Evolutionary conservation across 2,888 invertebrate species (phyloP).

Genomic region (Hemicrepidius hirtus): DNA sequence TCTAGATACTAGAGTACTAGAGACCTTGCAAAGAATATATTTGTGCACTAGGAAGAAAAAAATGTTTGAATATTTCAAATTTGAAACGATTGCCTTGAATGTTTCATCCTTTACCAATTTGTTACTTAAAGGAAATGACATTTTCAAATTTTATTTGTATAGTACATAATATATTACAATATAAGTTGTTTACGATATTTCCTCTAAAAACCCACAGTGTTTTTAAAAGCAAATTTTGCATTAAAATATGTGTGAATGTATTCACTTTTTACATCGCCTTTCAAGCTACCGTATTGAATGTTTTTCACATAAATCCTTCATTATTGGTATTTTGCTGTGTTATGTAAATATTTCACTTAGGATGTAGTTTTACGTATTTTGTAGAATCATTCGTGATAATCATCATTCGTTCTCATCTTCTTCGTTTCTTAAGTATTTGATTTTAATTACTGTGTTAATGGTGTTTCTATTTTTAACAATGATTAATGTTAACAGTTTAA

Average conservation of each 20-base stretch:
- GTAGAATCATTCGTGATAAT: conserved; percentile 28
- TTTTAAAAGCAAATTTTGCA: conserved; percentile 1
- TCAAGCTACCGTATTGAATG: conserved; percentile 35
- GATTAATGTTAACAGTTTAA: neutral
- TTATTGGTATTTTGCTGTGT: conserved; percentile 47
- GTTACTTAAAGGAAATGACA: neutral
- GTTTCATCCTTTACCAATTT: neutral
- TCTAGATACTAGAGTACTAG: neutral
- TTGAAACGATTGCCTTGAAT: conserved; percentile 17
- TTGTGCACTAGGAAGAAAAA: conserved; percentile 1
- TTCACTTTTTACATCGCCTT: conserved; percentile 39
- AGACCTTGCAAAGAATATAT: conserved; percentile 21
- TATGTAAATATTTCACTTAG: conserved; percentile 48
- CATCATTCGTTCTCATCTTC: conserved; percentile 19
- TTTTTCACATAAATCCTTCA: conserved; percentile 27
- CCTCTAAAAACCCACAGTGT: conserved; percentile 13
- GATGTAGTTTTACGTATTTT: conserved; percentile 39
- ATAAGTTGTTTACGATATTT: neutral
- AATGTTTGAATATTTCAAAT: conserved; percentile 7
- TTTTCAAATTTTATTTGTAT: conserved; percentile 8
- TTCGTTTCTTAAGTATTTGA: conserved; percentile 30
- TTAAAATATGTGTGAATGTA: conserved; percentile 25
- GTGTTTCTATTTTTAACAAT: neutral
- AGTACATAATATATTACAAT: neutral
- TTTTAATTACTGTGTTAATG: conserved; percentile 20